Percentiles rank a stretch among this genome's conserved stretches.
phyloP scores from a whole-genome alignment of 92 coral and sea anemone genomes.

The Porites cylindrica region DNA sequence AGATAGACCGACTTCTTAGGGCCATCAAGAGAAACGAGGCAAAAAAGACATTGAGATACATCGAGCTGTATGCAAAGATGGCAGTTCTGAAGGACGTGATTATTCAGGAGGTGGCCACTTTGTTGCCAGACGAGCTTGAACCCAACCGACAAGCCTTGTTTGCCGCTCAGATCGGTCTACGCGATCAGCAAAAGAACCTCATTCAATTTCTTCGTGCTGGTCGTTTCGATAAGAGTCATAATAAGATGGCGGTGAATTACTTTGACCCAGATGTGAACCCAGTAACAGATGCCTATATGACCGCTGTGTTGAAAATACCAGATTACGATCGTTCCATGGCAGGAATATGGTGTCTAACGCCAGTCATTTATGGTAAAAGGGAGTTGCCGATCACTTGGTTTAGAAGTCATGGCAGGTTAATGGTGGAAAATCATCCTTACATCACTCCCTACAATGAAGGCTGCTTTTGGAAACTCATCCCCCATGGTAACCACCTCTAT shows the following conservation, averaged over 20 bases:
- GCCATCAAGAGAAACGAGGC: slow-evolving; percentile 8
- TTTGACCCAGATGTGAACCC: slow-evolving; percentile 49
- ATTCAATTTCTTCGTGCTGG: too few relatives aligned
- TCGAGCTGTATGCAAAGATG: slow-evolving; percentile 50
- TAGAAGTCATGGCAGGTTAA: too few relatives aligned
- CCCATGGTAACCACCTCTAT: slow-evolving; percentile 47
- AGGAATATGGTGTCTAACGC: slow-evolving; percentile 23
- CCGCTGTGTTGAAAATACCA: neutral
- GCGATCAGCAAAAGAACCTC: too few relatives aligned
- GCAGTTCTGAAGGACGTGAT: slow-evolving; percentile 50
- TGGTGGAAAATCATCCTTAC: too few relatives aligned
- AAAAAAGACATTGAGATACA: slow-evolving; percentile 38
- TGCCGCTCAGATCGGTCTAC: too few relatives aligned
- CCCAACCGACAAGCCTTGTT: neutral
- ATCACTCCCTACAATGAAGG: neutral
- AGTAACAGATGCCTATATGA: slow-evolving; percentile 35
- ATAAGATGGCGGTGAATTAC: neutral
- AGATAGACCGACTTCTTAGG: slow-evolving; percentile 25
- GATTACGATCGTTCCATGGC: slow-evolving; percentile 39
- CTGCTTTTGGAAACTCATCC: slow-evolving; percentile 45
- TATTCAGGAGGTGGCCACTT: slow-evolving; percentile 36
- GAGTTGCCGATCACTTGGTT: too few relatives aligned
- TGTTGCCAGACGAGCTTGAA: neutral
- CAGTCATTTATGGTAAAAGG: neutral
- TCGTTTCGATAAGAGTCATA: too few relatives aligned